Base-by-base conservation (phyloP, 1,140 invertebrate genomes). In the Drosophila triauraria region DNA sequence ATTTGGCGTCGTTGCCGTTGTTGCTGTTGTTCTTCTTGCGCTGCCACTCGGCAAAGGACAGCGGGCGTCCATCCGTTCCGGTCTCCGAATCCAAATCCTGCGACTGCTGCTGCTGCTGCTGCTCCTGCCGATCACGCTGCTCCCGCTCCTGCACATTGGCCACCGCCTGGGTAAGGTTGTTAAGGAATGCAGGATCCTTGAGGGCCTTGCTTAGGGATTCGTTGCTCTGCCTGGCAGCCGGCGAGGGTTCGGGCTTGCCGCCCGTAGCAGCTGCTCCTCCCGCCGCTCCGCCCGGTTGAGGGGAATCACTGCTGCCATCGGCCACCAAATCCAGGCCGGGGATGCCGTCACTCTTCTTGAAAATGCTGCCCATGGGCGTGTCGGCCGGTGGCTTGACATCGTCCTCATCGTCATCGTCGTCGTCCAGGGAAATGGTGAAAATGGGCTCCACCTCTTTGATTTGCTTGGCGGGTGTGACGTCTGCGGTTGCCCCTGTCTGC, bases 271-370 rank as follows among this genome's bases (percentile, higher is more conserved):
- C 40, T 15, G 13, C 30, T 48, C 20, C 5, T 7, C 23, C 48
- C 7, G 25, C 40, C 12, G 15, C 30, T 4, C 70, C 72, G 5
- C 78, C 35, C 53, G 13, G 35, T 9, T 23, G 51, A 1, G 12
- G 17, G 35, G 35, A 46, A 12, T 23, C 8, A 23, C 30, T n/a
- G 38, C 12, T 10, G 8, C 38, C 20, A 25, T 53, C 43, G 10
- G 30, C 48, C 20, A 95, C 95, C 70, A 95, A 93, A 93, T 96
- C 95, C 46, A 96, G 93, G 10, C 95, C 95, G 12, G 95, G 95
- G 72, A 96, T 96, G 40, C 94, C 95, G 15, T 88, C 90, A 13
- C 47, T 80, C 60, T 91, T 92, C n/a, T 91, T 91, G 44, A 92
- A 92, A n/a, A 92, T 82, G 42, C 76, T 84, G 20, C 71, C 72